Evolutionary conservation across 2,888 invertebrate genomes (phyloP).

Genomic region (Conistra vaccinii): DNA sequence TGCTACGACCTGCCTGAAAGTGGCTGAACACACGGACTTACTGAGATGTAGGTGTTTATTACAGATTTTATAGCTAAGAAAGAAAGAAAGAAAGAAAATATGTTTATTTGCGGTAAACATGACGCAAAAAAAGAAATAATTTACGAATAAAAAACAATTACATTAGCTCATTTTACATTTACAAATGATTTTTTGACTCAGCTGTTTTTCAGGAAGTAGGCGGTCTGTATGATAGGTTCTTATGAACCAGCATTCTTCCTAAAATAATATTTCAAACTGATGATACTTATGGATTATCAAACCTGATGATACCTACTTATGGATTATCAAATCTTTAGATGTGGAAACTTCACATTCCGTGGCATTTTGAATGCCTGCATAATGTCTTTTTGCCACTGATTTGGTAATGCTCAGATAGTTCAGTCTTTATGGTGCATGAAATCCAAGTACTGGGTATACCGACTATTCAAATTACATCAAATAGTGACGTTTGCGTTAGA

Average conservation of each 20-base stretch:
- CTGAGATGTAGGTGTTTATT: constrained; percentile 19
- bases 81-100: too few species aligned
- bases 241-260: neutral
- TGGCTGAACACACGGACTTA: constrained; percentile 40
- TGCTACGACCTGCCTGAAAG: constrained; percentile 77
- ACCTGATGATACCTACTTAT: too few species aligned
- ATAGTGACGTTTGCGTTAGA: constrained; percentile 52
- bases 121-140: too few species aligned
- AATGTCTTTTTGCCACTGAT: constrained; percentile 4
- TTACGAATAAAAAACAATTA: too few species aligned
- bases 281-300: neutral
- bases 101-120: too few species aligned
- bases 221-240: too few species aligned
- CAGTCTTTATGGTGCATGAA: constrained; percentile 31
- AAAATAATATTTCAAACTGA: neutral
- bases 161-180: constrained; percentile 7
- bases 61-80: constrained; percentile 18
- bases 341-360: neutral
- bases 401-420: constrained; percentile 23
- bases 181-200: neutral
- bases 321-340: neutral
- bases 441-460: constrained; percentile 26
- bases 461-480: constrained; percentile 55
- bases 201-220: too few species aligned
- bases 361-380: constrained; percentile 1